phyloP scores from a whole-genome alignment of 64 coral and sea anemone species.

The Trachythela sp. region DNA sequence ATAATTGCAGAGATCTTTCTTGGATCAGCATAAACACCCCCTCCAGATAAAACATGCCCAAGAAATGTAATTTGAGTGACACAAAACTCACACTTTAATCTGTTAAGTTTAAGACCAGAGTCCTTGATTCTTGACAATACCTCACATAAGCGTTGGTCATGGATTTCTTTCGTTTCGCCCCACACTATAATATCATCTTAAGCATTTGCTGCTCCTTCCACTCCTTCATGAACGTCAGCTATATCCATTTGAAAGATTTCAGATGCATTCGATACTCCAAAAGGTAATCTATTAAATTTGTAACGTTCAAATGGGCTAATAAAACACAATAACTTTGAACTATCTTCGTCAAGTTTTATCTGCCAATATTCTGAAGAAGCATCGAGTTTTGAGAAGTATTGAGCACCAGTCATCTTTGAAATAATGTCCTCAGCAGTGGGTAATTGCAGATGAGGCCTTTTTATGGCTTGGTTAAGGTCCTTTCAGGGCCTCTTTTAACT shows the following conservation, averaged over 20 bases:
- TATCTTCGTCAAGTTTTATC: neutral
- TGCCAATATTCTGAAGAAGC: neutral
- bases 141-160: neutral
- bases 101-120: conserved; percentile 9
- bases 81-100: neutral
- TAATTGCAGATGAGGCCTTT: neutral
- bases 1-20: conserved; percentile 14
- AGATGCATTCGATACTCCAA: neutral
- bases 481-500: too few species aligned
- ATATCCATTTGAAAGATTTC: conserved; percentile 31
- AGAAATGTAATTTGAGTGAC: conserved; percentile 11
- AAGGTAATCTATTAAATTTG: conserved; percentile 14
- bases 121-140: conserved; percentile 24
- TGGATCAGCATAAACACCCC: conserved; percentile 25
- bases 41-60: neutral
- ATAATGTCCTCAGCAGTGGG: neutral
- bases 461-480: neutral
- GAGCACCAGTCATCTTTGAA: neutral
- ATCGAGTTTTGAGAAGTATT: neutral
- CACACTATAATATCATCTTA: conserved; percentile 27
- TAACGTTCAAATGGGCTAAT: neutral
- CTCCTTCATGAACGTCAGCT: neutral
- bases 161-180: neutral
- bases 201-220: neutral
- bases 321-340: neutral